These are phyloP conservation scores for Orthonyx spaldingii DNA, from an alignment of 2,113 vertebrate species.

Conservation along the genomic window DNA sequence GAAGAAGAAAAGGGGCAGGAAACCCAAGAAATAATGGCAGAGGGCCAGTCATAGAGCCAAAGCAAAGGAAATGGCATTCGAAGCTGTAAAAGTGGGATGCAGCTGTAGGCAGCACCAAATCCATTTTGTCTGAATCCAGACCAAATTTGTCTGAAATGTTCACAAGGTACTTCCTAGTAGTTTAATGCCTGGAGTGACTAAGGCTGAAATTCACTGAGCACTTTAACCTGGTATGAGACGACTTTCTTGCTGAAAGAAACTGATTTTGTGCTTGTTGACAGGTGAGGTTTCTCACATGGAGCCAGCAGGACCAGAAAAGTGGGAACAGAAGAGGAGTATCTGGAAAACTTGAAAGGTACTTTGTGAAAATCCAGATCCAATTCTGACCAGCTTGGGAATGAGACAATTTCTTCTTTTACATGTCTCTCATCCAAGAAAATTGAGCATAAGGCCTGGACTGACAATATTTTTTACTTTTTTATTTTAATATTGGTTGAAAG, in stretches of 20 bases:
- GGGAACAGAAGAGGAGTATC: background rate
- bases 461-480: background rate
- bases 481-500: background rate
- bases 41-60: background rate
- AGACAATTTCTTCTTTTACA: background rate
- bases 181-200: background rate
- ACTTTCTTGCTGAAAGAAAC: background rate
- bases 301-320: background rate
- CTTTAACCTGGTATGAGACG: background rate
- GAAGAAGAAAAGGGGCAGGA: background rate
- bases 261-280: background rate
- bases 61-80: background rate
- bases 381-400: background rate
- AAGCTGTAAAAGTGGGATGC: accelerated
- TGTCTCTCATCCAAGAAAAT: background rate
- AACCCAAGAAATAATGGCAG: background rate
- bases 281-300: background rate
- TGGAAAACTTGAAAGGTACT: background rate
- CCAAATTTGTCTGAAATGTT: background rate
- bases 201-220: background rate
- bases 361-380: background rate
- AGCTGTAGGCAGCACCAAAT: background rate
- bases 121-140: background rate
- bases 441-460: background rate
- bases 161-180: background rate